Evolutionary conservation across 2,888 invertebrate genomes (phyloP).

Genomic region (Incurvaria masculella): DNA sequence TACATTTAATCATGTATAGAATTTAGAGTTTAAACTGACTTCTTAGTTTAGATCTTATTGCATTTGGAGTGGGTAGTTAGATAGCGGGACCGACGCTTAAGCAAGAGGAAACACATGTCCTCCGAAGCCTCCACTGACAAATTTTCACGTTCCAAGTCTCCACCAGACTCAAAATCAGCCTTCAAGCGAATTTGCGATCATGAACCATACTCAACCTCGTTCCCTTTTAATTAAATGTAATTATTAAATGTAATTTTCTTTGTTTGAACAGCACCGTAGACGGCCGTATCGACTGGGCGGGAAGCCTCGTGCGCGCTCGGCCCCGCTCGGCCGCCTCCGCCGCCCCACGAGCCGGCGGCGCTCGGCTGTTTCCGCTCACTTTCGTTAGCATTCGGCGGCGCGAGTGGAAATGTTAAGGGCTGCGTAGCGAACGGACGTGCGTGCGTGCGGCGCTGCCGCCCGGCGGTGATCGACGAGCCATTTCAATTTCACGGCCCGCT

Average conservation of each 20-base stretch:
- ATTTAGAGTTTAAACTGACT: no score
- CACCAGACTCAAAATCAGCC: no score
- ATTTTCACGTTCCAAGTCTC: background rate
- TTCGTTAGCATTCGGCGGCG: slow-evolving; percentile 25
- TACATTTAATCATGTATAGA: no score
- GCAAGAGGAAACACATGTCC: no score
- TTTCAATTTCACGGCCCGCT: background rate
- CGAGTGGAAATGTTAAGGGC: slow-evolving; percentile 49
- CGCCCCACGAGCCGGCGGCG: slow-evolving; percentile 24
- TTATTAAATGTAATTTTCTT: slow-evolving; percentile 56
- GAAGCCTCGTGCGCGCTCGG: slow-evolving; percentile 31
- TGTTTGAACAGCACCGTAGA: slow-evolving; percentile 43
- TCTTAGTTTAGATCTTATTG: no score
- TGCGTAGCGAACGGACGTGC: slow-evolving; percentile 31
- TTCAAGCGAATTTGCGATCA: background rate
- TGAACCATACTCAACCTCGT: slow-evolving; percentile 37
- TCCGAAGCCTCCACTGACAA: background rate
- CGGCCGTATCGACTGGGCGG: slow-evolving; percentile 57
- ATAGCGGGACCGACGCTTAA: no score
- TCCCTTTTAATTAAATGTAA: slow-evolving; percentile 54
- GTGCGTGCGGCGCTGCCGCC: slow-evolving; percentile 24
- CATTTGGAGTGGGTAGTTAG: no score
- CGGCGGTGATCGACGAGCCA: background rate
- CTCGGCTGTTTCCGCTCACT: slow-evolving; percentile 28
- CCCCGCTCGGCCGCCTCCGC: slow-evolving; percentile 21